These are phyloP conservation scores for Athalia rosae DNA, from an alignment of 2,888 invertebrate genomes.

Conservation along the genomic window DNA sequence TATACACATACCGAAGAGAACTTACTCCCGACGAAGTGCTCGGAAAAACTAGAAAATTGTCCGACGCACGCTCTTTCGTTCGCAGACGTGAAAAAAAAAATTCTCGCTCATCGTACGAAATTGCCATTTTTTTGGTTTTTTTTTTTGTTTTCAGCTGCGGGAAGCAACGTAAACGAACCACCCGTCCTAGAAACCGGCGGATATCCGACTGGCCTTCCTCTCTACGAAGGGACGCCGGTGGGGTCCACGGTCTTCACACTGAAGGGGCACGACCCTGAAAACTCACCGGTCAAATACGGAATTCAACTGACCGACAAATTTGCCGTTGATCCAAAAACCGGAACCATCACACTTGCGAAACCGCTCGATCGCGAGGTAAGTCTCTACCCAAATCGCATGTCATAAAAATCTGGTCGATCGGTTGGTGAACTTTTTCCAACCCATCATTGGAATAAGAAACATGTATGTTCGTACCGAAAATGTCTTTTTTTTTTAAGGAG, in stretches of 20 bases:
- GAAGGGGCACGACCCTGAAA: conserved; percentile 89
- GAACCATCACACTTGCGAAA: conserved; percentile 86
- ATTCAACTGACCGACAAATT: conserved; percentile 89
- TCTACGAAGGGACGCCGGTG: conserved; percentile 87
- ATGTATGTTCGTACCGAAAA: too few relatives aligned
- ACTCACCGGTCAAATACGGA: conserved; percentile 82
- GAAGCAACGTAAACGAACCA: conserved; percentile 71
- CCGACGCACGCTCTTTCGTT: too few relatives aligned
- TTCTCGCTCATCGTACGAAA: background rate
- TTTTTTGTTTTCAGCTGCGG: conserved; percentile 61
- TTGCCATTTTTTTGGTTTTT: conserved; percentile 20
- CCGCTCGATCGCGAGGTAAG: conserved; percentile 89
- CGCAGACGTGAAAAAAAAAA: background rate
- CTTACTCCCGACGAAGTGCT: too few relatives aligned
- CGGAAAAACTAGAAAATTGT: too few relatives aligned
- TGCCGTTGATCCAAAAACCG: conserved; percentile 84
- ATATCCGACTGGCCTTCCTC: conserved; percentile 72
- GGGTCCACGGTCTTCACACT: conserved; percentile 87
- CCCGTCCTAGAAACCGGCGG: conserved; percentile 68
- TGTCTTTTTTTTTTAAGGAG: too few relatives aligned
- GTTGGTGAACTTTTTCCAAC: too few relatives aligned
- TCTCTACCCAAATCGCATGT: conserved; percentile 21
- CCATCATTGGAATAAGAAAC: too few relatives aligned
- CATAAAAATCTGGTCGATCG: too few relatives aligned
- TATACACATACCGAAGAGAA: background rate